Conservation (phyloP, 2,888 invertebrate species). For the Hylaea fasciaria region DNA sequence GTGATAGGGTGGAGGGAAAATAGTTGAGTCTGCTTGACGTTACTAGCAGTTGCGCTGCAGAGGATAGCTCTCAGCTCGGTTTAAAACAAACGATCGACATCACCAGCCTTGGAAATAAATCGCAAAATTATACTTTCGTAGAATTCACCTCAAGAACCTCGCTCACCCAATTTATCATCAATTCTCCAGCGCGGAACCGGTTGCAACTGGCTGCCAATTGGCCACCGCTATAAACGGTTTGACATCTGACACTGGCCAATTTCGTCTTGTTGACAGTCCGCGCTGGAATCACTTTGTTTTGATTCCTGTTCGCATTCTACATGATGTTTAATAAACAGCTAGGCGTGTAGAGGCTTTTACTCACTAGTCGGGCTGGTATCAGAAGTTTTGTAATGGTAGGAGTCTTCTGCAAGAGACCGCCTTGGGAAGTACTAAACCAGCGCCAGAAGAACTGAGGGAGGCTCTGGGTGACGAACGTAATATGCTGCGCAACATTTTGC, state of each 20-base stretch:
- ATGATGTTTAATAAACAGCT: slow-evolving; percentile 28
- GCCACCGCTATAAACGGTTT: slow-evolving; percentile 56
- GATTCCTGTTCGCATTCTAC: slow-evolving; percentile 30
- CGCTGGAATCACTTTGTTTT: slow-evolving; percentile 31
- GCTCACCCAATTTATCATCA: slow-evolving; percentile 16
- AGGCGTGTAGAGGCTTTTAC: slow-evolving; percentile 4
- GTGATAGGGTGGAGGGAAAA: no score
- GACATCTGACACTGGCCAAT: slow-evolving; percentile 64
- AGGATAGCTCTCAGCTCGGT: neutral
- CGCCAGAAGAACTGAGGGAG: no score
- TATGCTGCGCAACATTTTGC: no score
- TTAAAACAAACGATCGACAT: no score
- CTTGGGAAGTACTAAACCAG: no score
- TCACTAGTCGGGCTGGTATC: slow-evolving; percentile 3
- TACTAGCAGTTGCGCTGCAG: neutral
- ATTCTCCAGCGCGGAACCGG: slow-evolving; percentile 44
- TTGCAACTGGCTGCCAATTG: slow-evolving; percentile 58
- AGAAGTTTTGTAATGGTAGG: no score
- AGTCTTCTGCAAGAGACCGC: no score
- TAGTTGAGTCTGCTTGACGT: no score
- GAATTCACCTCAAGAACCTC: neutral
- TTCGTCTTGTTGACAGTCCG: slow-evolving; percentile 28
- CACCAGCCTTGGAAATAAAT: no score
- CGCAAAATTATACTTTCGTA: no score
- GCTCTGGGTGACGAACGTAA: no score